phyloP scores from a whole-genome alignment of 2,888 invertebrate genomes.

The Prionchulus punctatus region DNA sequence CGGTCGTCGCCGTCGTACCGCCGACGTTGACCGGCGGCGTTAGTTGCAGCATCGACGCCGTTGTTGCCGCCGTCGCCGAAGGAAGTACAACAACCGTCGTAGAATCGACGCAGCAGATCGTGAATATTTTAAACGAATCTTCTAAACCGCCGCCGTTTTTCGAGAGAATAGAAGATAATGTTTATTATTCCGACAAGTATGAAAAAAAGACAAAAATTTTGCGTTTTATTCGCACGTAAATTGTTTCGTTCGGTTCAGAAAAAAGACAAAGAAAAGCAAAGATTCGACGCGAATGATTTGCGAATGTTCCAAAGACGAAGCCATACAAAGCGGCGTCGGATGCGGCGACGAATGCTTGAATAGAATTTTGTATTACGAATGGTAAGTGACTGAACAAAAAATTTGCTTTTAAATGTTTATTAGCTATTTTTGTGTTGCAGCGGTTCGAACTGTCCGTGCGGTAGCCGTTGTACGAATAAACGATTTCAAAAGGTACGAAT shows the following conservation, averaged over 20 bases:
- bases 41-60: neutral
- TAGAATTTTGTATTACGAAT: slow-evolving; percentile 92
- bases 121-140: neutral
- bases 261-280: slow-evolving; percentile 1
- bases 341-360: slow-evolving; percentile 94
- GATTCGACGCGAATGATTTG: slow-evolving; percentile 12
- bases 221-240: neutral
- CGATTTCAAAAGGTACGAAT: slow-evolving; percentile 57
- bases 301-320: slow-evolving; percentile 11
- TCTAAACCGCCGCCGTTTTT: neutral
- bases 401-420: neutral
- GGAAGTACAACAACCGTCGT: neutral
- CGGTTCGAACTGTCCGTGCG: slow-evolving; percentile 71
- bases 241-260: neutral
- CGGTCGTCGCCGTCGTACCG: no score
- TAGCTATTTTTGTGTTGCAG: slow-evolving; percentile 41
- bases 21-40: neutral
- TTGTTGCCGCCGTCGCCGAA: neutral
- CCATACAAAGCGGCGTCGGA: slow-evolving; percentile 55
- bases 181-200: neutral
- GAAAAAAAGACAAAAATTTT: neutral
- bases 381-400: slow-evolving; percentile 44
- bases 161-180: neutral
- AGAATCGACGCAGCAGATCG: neutral
- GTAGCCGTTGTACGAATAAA: slow-evolving; percentile 77